Evolutionary conservation across 1,140 invertebrate genomes (phyloP).

Genomic region (Euwallacea similis): DNA sequence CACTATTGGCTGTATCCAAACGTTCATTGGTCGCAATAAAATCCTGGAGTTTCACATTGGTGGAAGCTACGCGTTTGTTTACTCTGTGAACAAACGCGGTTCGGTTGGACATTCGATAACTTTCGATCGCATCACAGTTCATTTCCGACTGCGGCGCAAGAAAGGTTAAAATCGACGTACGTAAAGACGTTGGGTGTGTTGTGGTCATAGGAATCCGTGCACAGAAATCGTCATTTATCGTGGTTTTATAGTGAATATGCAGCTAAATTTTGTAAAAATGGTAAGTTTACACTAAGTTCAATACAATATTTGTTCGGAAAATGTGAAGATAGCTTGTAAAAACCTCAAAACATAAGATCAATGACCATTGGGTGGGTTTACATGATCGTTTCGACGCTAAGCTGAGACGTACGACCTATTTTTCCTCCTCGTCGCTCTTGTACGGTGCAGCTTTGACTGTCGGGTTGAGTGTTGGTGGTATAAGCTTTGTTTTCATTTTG

Average conservation of each 20-base stretch:
- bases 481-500: no score
- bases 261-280: conserved; percentile 5
- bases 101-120: not conserved
- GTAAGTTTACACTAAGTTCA: conserved; percentile 6
- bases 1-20: not conserved
- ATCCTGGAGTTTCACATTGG: not conserved
- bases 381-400: not conserved
- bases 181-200: conserved; percentile 12
- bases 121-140: not conserved
- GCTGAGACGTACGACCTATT: conserved; percentile 16
- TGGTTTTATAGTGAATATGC: conserved; percentile 6
- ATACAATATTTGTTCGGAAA: not conserved
- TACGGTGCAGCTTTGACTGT: not conserved
- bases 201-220: conserved; percentile 2
- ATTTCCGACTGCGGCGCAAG: conserved; percentile 9
- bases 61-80: not conserved
- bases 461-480: not conserved
- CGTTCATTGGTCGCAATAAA: not conserved
- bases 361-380: conserved; percentile 25
- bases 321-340: not conserved
- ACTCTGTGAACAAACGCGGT: not conserved
- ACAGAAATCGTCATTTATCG: not conserved
- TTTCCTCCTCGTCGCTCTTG: not conserved
- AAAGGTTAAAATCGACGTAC: conserved; percentile 3
- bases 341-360: conserved; percentile 18